Evolutionary conservation across 2,797 vertebrate species (phyloP).

Genomic region (Arrhamphus sclerolepis): DNA sequence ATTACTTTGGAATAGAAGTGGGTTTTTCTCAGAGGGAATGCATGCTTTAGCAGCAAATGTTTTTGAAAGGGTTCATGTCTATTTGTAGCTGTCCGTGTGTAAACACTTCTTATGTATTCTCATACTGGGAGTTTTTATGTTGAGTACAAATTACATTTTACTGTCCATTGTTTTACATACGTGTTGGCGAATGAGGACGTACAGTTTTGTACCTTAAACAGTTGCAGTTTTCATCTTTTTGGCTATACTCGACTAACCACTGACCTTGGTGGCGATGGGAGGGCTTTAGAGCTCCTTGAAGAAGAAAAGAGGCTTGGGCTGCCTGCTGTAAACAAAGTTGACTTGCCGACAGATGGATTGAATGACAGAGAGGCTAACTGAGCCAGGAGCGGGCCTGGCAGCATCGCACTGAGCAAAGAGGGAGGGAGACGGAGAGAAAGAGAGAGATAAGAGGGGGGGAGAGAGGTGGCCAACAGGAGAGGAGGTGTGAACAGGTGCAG

Average conservation of each 20-base stretch:
- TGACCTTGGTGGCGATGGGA: conserved; percentile 82
- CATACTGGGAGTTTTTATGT: conserved; percentile 21
- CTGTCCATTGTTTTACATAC: conserved; percentile 25
- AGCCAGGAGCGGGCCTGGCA: conserved; percentile 99
- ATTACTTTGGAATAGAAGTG: conserved; percentile 58
- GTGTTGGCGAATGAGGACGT: conserved; percentile 12
- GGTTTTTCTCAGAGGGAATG: conserved; percentile 43
- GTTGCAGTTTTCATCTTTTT: conserved; percentile 45
- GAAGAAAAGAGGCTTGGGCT: conserved; percentile 88
- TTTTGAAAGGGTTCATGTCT: conserved; percentile 29
- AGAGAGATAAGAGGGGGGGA: conserved; percentile 4
- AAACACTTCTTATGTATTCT: conserved; percentile 23
- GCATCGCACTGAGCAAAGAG: conserved; percentile 70
- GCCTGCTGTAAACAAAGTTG: conserved; percentile 99
- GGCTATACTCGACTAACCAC: conserved; percentile 48
- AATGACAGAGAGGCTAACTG: conserved; percentile 99
- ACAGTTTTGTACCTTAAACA: conserved; percentile 48
- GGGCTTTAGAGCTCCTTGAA: conserved; percentile 94
- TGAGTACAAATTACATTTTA: conserved; percentile 15
- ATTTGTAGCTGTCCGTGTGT: conserved; percentile 37
- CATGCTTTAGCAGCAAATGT: conserved; percentile 36
- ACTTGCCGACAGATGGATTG: conserved; percentile 99
- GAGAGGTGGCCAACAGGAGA: conserved; percentile 99
- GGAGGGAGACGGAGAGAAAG: conserved; percentile 40
- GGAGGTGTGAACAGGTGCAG: conserved; percentile 99